These are phyloP conservation scores for Poeciliopsis gracilis DNA, from an alignment of 2,797 vertebrate species.

Conservation along the genomic window DNA sequence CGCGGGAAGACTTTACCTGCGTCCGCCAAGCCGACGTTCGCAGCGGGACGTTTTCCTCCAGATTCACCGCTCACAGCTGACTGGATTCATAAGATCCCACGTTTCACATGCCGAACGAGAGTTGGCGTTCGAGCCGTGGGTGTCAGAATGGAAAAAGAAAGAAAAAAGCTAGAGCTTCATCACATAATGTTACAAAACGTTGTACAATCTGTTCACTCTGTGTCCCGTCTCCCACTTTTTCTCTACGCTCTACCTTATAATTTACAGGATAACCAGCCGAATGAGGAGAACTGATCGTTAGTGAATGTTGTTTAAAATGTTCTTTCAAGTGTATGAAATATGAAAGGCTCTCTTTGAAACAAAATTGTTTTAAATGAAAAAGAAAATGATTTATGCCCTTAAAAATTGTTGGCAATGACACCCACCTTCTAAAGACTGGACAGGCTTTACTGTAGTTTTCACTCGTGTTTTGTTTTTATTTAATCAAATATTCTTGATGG, in stretches of 20 bases:
- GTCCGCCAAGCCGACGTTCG: constrained; percentile 25
- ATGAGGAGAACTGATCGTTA: not conserved
- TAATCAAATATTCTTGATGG: not conserved
- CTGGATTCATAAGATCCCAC: constrained; percentile 28
- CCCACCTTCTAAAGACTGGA: not conserved
- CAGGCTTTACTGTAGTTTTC: too few relatives aligned
- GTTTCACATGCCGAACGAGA: not conserved
- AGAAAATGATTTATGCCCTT: too few relatives aligned
- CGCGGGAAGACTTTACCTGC: constrained; percentile 32
- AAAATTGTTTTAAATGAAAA: too few relatives aligned
- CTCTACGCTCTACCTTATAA: not conserved
- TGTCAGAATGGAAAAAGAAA: not conserved
- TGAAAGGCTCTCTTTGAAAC: too few relatives aligned
- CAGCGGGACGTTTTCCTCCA: not conserved
- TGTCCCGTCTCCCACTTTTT: not conserved
- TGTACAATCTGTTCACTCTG: not conserved
- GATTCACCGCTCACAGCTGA: constrained; percentile 25
- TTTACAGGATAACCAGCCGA: not conserved
- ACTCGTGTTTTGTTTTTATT: not conserved
- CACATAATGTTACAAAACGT: not conserved
- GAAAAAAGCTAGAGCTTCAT: not conserved
- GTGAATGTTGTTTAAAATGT: not conserved
- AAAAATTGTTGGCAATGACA: not conserved
- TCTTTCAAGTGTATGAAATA: not conserved
- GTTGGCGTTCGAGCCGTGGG: not conserved